phyloP scores from a whole-genome alignment of 2,797 vertebrate genomes.

The Ctenopoma kingsleyae region DNA sequence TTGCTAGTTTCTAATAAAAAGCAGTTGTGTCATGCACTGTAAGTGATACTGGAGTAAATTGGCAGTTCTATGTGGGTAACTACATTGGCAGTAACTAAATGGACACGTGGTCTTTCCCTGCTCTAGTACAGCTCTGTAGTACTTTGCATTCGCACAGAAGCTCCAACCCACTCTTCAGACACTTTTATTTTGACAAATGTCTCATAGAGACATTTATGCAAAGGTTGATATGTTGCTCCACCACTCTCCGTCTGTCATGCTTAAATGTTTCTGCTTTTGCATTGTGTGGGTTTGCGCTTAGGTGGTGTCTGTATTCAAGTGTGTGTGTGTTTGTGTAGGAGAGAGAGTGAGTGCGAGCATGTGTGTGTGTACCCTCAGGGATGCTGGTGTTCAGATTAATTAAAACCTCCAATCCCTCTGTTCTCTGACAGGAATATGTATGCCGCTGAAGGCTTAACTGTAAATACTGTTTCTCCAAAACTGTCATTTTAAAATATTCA shows the following conservation, averaged over 20 bases:
- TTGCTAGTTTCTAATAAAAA: neutral
- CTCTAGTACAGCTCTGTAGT: neutral
- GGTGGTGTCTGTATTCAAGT: neutral
- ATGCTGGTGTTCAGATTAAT: conserved; percentile 61
- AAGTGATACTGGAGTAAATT: too few species aligned
- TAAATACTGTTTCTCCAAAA: conserved; percentile 53
- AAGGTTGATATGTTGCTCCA: conserved; percentile 17
- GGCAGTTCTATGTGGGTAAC: too few species aligned
- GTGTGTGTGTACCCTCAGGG: conserved; percentile 27
- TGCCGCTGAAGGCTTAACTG: conserved; percentile 50
- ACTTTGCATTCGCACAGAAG: too few species aligned
- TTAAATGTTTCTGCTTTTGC: conserved; percentile 11
- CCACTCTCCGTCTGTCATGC: conserved; percentile 2
- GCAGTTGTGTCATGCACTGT: too few species aligned
- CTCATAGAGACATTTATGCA: conserved; percentile 27
- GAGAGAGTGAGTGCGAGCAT: neutral
- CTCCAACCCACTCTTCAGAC: neutral
- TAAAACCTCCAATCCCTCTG: conserved; percentile 65
- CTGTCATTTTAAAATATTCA: conserved; percentile 39
- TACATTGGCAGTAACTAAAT: neutral
- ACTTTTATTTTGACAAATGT: conserved; percentile 26
- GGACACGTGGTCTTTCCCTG: neutral
- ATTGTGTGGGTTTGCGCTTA: conserved; percentile 4
- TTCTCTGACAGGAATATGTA: conserved; percentile 59
- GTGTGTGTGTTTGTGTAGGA: neutral